These are phyloP conservation scores for Andinoacara biseriatus DNA, from an alignment of 2,113 vertebrate species.

Conservation along the genomic window DNA sequence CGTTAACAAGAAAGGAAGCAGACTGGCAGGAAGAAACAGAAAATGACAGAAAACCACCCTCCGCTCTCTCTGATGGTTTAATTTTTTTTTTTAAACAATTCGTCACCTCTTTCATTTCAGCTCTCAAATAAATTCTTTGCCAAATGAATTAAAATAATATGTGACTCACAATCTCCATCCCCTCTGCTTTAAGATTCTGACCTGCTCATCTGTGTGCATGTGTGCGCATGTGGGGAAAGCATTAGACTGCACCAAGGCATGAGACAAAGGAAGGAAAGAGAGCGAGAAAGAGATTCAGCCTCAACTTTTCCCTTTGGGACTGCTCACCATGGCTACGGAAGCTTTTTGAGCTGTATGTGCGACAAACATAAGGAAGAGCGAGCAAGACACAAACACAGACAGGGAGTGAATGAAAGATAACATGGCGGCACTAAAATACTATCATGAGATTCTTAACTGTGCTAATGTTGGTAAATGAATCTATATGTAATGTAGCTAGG, in stretches of 20 bases:
- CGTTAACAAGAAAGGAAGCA: background rate
- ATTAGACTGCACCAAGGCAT: slow-evolving; percentile 44
- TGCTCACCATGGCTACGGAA: slow-evolving; percentile 75
- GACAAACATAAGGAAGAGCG: slow-evolving; percentile 48
- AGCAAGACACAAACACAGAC: background rate
- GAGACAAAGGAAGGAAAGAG: slow-evolving; percentile 54
- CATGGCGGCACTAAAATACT: background rate
- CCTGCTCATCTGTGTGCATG: background rate
- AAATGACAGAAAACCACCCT: background rate
- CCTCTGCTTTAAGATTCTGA: slow-evolving; percentile 22
- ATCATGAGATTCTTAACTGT: background rate
- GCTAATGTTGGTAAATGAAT: background rate
- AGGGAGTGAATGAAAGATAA: slow-evolving; percentile 11
- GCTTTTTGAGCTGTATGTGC: slow-evolving; percentile 60
- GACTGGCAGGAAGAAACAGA: background rate
- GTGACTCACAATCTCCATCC: slow-evolving; percentile 17
- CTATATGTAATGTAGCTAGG: background rate
- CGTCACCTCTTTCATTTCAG: slow-evolving; percentile 2
- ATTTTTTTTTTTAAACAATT: slow-evolving; percentile 1
- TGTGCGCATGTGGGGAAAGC: background rate
- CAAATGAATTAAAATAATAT: slow-evolving; percentile 26
- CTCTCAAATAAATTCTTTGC: background rate
- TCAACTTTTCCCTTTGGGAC: slow-evolving; percentile 75
- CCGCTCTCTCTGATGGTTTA: background rate
- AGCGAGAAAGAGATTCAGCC: slow-evolving; percentile 56